phyloP scores from a whole-genome alignment of 2,888 invertebrate species.

The Mesochorus sp. region DNA sequence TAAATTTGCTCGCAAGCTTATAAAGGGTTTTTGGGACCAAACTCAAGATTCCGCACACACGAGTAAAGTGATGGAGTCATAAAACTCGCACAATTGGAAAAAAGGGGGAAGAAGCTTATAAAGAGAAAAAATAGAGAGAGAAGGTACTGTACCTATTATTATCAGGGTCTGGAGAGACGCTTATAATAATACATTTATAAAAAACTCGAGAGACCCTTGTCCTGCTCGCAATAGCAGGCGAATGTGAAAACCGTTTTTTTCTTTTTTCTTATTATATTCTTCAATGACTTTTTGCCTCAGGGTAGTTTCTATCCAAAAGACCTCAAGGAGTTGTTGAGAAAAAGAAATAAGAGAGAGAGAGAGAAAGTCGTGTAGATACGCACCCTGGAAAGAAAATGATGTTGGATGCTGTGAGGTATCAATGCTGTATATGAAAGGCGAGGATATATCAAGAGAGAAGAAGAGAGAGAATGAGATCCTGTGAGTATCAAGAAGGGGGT shows the following conservation, averaged over 20 bases:
- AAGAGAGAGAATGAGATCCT: too few relatives aligned
- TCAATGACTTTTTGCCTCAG: slow-evolving; percentile 2
- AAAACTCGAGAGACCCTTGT: slow-evolving; percentile 20
- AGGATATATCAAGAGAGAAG: neutral
- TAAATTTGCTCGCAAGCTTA: too few relatives aligned
- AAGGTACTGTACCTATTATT: too few relatives aligned
- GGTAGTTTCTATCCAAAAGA: slow-evolving; percentile 29
- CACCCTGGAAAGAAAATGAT: slow-evolving; percentile 46
- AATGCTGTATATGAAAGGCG: slow-evolving; percentile 1
- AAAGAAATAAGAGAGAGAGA: neutral
- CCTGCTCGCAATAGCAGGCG: slow-evolving; percentile 14
- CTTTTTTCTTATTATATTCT: slow-evolving; percentile 36
- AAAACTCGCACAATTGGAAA: too few relatives aligned
- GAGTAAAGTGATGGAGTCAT: too few relatives aligned
- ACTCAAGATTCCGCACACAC: too few relatives aligned
- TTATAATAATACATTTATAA: neutral
- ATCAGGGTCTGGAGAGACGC: too few relatives aligned
- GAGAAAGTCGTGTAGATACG: slow-evolving; percentile 21
- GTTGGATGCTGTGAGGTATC: slow-evolving; percentile 26
- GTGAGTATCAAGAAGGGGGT: slow-evolving; percentile 69
- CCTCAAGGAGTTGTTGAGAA: slow-evolving; percentile 17
- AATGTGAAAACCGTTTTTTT: slow-evolving; percentile 45
- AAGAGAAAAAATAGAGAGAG: too few relatives aligned
- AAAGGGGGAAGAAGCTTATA: too few relatives aligned
- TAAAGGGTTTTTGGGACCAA: too few relatives aligned